Base-by-base conservation (phyloP, 2,888 invertebrate species). In the Dexiosoma caninum region DNA sequence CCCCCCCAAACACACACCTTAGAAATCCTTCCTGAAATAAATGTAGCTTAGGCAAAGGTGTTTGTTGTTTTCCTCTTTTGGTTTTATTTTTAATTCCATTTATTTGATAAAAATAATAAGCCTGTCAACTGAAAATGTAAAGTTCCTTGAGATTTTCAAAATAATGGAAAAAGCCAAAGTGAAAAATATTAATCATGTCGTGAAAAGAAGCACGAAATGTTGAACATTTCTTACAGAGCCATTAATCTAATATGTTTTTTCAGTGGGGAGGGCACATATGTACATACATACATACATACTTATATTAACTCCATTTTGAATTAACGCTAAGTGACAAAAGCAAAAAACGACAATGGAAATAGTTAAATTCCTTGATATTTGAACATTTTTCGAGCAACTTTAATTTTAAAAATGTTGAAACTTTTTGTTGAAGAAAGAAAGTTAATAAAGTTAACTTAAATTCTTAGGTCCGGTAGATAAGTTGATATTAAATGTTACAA, bases 81-180 rank as follows among this genome's bases (percentile, higher is more conserved):
- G 46, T 3, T 42, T 37, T 10, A 8, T 46, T 4, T 32, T 60
- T 16, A 37, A 57, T 62, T 62, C 62, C 27, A 32, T 69, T 67
- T 76, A 10, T 32, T 60, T 3, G 27, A 27, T 3, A 27, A 27
- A 27, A 27, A 27, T 27, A 57, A 30, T 23, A 19, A 77, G 72
- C 67, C 77, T 81, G 81, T 81, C 81, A 81, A 77, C 81, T 77
- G 27, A 81, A 81, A 81, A 62, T 81, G 81, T 77, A 76, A 77
- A 76, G 64, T 64, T 76, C 49, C 77, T 57, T 35, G 21, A 77
- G 57, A 77, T 51, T 57, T 64, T 59, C 8, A 14, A 60, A 74
- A 23, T 21, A 23, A 64, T 32, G 7, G 23, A 14, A 42, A 60
- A 16, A 23, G 10, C 7, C 12, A 59, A n/a, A n/a, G 8, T 37